Evolutionary conservation across 1,140 invertebrate genomes (phyloP), one percentile per base, ranked within the genome.

Genomic region (Drosophila ficusphila): DNA sequence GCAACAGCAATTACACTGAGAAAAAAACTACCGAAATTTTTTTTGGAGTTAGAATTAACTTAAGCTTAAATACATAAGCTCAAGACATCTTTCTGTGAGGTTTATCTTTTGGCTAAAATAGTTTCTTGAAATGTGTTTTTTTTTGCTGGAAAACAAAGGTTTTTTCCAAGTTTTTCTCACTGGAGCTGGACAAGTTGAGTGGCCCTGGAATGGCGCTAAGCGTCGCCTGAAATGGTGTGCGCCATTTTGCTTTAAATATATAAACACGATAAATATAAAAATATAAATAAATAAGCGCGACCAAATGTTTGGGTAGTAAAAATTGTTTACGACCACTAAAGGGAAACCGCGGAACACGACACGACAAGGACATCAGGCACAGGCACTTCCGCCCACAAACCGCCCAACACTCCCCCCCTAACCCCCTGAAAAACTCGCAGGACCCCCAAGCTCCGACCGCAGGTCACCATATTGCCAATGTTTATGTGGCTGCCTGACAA

Each of bases 241-340:
- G 58, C 69, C 70, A 73, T 67, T 67, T 78, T 60, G 51, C 60
- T 72, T 71, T 68, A 74, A 68, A 86, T 68, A 81, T 76, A 81
- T 75, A 85, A 73, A 76, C 60, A 73, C 76, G 61, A 86, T 86
- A 85, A 81, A 85, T 86, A 85, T 76, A 69, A 72, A 72, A 79
- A 69, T 69, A 74, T 53, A 69, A 58, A 48, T 31, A 58, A 71
- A 71, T 48, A 81, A 81, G 65, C 64, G 52, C 49, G 53, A 54
- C 62, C 81, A 86, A 85, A 85, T 85, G 81, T 86, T 85, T 76
- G 72, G 62, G 72, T 76, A 76, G 82, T 86, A 86, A 85, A 83
- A 85, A 86, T 85, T 79, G 79, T 85, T 85, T 86, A 85, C 79
- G 79, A 73, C 56, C 81, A 81, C 76, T 86, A 86, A 79, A 75